phyloP scores from a whole-genome alignment of 2,888 invertebrate genomes.

The Eucriotettix oculatus region DNA sequence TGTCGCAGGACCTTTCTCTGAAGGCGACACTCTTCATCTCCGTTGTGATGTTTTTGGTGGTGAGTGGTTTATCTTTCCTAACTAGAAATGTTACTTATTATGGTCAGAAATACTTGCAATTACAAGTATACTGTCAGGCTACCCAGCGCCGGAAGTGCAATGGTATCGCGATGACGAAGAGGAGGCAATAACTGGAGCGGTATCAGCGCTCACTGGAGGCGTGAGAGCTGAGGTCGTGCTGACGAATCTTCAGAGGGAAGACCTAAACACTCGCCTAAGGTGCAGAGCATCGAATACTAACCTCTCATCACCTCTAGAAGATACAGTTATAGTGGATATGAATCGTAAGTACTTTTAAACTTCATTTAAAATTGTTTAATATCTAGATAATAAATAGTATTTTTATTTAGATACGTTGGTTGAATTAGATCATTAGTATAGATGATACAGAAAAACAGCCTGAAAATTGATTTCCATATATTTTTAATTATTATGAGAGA shows the following conservation, averaged over 20 bases:
- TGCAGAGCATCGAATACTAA: background rate
- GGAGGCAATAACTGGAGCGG: background rate
- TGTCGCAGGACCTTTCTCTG: background rate
- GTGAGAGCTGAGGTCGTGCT: background rate
- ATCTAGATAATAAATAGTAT: too few species aligned
- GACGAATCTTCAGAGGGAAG: background rate
- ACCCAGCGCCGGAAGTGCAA: background rate
- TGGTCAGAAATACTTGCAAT: too few species aligned
- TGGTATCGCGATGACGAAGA: background rate
- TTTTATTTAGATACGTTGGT: too few species aligned
- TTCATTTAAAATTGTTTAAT: too few species aligned
- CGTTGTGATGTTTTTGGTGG: background rate
- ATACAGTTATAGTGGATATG: background rate
- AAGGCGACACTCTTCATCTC: background rate
- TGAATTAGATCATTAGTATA: too few species aligned
- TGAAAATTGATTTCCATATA: too few species aligned
- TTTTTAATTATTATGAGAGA: too few species aligned
- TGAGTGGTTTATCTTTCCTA: background rate
- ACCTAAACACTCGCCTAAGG: background rate
- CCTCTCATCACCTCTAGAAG: background rate
- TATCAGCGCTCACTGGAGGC: background rate
- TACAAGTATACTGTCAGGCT: too few species aligned
- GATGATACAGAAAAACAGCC: too few species aligned
- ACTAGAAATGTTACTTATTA: too few species aligned
- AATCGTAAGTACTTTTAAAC: background rate